A percentile compares a stretch with the other conserved stretches of the same genome.
These are phyloP conservation scores for Sapayoa aenigma DNA, from an alignment of 2,113 vertebrate genomes.

Conservation along the genomic window DNA sequence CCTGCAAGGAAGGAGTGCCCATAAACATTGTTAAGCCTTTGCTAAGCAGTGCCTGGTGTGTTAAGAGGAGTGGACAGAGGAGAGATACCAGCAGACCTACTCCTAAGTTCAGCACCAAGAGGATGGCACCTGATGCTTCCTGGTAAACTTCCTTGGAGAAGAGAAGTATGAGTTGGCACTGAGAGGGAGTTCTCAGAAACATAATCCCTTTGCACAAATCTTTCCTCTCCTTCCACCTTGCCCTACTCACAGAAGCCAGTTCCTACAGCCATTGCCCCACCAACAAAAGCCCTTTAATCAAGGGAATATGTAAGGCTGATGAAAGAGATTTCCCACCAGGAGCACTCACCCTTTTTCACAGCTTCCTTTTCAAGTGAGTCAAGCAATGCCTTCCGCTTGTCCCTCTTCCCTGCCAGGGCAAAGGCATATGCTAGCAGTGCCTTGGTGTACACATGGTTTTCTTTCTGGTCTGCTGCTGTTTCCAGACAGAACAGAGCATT, in stretches of 20 bases:
- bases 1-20: not conserved
- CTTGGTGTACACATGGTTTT: conserved; percentile 9
- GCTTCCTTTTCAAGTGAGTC: conserved; percentile 45
- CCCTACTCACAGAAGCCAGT: not conserved
- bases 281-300: not conserved
- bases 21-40: not conserved
- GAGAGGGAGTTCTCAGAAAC: not conserved
- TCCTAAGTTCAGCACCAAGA: not conserved
- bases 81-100: not conserved
- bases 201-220: not conserved
- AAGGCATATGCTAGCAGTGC: conserved; percentile 71
- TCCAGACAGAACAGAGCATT: conserved; percentile 37
- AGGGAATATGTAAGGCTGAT: not conserved
- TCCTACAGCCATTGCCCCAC: not conserved
- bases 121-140: not conserved
- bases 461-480: not conserved
- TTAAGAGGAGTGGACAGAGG: not conserved
- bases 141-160: not conserved
- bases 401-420: conserved; percentile 51
- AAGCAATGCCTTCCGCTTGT: conserved; percentile 9
- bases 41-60: not conserved
- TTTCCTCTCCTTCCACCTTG: not conserved
- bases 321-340: not conserved
- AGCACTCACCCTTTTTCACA: conserved; percentile 49
- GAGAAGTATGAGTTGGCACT: not conserved